Base-by-base conservation (phyloP, 2,797 vertebrate genomes). In the Synanceia verrucosa region DNA sequence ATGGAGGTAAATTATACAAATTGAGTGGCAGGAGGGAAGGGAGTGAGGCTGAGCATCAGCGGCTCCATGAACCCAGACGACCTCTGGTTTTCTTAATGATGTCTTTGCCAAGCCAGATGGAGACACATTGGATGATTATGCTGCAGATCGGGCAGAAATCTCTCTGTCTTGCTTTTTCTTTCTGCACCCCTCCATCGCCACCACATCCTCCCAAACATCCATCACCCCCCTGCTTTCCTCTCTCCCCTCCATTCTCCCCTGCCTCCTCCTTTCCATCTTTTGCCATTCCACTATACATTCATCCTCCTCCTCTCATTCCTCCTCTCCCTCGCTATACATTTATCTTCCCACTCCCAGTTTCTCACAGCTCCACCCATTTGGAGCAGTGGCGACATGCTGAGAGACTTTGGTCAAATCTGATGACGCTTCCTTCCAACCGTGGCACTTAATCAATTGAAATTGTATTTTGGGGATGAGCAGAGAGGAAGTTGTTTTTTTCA, bases 371-470 rank as follows among this genome's bases (percentile, higher is more conserved):
- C 75, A 72, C 74, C 80, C 81, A 44, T 81, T 78, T 76, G 64
- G 67, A 85, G 79, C 80, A 10, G 70, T 36, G 79, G 82, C 78
- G 81, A 90, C 87, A 88, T 26, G 76, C 86, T 78, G 86, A 85
- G 85, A 86, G 84, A 73, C 80, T 80, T 86, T 69, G 85, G 83
- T 90, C 88, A 82, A 88, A 91, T 86, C 86, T 83, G 88, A 93
- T 90, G 88, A 89, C 65, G 83, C 80, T 90, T 76, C 70, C 73
- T 74, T 79, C 82, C 89, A 76, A 83, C 78, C 16, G 76, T 91
- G 93, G 88, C 93, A 92, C 90, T 91, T 92, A 94, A 94, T 95
- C 94, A 93, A 95, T 94, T 18, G 70, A 92, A 95, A 94, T 94
- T 85, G 76, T 88, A 92, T 95, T 94, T 90, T 86, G 76, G 73